A percentile compares a stretch with the other conserved stretches of the same genome.
phyloP scores from a whole-genome alignment of 2,113 vertebrate species.

The Falco punctatus region DNA sequence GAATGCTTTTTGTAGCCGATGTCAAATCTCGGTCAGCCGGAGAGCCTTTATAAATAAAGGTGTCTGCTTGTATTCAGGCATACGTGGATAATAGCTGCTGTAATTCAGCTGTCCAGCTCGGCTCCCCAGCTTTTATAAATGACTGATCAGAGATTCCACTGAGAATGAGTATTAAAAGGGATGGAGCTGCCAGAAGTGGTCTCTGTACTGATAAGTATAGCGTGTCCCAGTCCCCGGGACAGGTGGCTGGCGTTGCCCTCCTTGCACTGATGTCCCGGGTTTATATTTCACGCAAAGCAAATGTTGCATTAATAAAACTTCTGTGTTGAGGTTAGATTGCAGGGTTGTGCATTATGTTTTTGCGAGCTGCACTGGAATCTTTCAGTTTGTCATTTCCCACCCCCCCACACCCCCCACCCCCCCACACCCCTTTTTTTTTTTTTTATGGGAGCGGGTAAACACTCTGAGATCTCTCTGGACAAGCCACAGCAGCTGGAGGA shows the following conservation, averaged over 20 bases:
- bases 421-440: not conserved
- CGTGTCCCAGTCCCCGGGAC: not conserved
- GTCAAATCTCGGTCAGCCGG: constrained; percentile 28
- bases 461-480: constrained; percentile 21
- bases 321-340: not conserved
- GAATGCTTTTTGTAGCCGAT: constrained; percentile 10
- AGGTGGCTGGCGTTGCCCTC: constrained; percentile 28
- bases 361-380: not conserved
- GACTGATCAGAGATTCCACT: constrained; percentile 49
- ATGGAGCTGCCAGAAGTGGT: constrained; percentile 54
- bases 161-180: constrained; percentile 60
- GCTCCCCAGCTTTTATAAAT: constrained; percentile 49
- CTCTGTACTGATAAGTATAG: not conserved
- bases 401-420: no score
- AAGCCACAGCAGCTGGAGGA: constrained; percentile 62
- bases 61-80: constrained; percentile 10
- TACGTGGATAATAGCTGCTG: constrained; percentile 15
- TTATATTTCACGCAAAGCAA: not conserved
- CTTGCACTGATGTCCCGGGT: not conserved
- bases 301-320: constrained; percentile 21
- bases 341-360: not conserved
- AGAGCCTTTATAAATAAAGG: constrained; percentile 50
- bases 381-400: not conserved
- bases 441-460: not conserved
- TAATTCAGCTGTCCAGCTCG: constrained; percentile 50